phyloP scores from a whole-genome alignment of 1,140 invertebrate species.

The Oncopodura yosiiana region DNA sequence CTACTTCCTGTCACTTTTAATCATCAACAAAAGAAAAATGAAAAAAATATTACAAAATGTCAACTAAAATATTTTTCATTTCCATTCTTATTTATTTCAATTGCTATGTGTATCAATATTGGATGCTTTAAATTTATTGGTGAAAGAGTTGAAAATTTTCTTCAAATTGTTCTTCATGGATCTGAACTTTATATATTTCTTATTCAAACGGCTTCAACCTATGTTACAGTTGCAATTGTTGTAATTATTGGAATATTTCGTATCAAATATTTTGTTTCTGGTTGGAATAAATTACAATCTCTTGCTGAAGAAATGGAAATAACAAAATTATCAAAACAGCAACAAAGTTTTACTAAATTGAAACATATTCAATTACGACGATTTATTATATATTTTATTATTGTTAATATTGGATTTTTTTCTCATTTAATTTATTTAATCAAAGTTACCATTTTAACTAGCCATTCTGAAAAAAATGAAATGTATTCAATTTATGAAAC shows the following conservation, averaged over 20 bases:
- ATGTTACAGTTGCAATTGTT: background rate
- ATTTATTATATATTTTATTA: background rate
- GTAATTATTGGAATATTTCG: background rate
- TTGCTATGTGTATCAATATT: too few relatives aligned
- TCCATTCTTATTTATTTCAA: too few relatives aligned
- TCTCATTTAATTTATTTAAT: background rate
- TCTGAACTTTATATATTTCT: slow-evolving; percentile 7
- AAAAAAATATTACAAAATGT: too few relatives aligned
- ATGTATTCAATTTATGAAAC: too few relatives aligned
- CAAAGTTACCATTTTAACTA: too few relatives aligned
- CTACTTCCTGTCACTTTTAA: too few relatives aligned
- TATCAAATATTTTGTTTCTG: background rate
- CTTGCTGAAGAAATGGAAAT: background rate
- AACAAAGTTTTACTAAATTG: background rate
- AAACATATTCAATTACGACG: too few relatives aligned
- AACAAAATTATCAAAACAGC: too few relatives aligned
- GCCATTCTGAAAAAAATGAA: too few relatives aligned
- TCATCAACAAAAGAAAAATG: too few relatives aligned
- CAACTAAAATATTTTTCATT: too few relatives aligned
- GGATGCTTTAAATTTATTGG: background rate
- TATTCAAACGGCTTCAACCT: background rate
- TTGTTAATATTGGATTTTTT: background rate
- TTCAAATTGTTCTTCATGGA: background rate
- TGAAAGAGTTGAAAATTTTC: background rate
- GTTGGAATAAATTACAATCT: background rate